Percentiles rank a stretch among this genome's conserved stretches.
phyloP scores from a whole-genome alignment of 2,113 vertebrate species.

The Scortum barcoo region DNA sequence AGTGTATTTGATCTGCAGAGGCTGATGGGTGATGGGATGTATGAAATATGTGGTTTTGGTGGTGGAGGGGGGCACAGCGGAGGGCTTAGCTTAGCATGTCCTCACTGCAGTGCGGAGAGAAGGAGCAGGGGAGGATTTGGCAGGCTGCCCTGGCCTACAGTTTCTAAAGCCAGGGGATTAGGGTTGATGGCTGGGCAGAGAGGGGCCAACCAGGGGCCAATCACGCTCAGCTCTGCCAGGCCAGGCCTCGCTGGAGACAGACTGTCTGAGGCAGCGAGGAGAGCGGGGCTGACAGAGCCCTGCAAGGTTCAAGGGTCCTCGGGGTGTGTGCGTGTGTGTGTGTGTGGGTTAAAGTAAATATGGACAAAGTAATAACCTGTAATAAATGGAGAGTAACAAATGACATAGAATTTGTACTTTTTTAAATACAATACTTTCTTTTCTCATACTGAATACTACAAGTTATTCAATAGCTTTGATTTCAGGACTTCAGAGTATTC shows the following conservation, averaged over 20 bases:
- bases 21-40: slow-evolving; percentile 61
- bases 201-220: slow-evolving; percentile 80
- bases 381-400: background rate
- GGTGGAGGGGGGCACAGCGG: slow-evolving; percentile 14
- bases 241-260: slow-evolving; percentile 77
- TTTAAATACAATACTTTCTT: background rate
- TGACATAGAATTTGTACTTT: background rate
- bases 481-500: no score
- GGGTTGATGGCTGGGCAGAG: slow-evolving; percentile 79
- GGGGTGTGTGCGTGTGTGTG: slow-evolving; percentile 42
- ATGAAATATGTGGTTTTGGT: slow-evolving; percentile 63
- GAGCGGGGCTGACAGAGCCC: slow-evolving; percentile 55
- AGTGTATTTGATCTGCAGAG: slow-evolving; percentile 53
- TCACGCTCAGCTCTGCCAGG: slow-evolving; percentile 75
- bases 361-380: background rate
- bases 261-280: slow-evolving; percentile 77
- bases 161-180: slow-evolving; percentile 82
- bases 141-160: slow-evolving; percentile 75
- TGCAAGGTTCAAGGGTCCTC: slow-evolving; percentile 71
- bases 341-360: slow-evolving; percentile 31
- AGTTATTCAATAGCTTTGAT: background rate
- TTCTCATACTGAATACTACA: background rate
- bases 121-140: slow-evolving; percentile 77
- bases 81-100: slow-evolving; percentile 72
- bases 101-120: slow-evolving; percentile 71